Evolutionary conservation across 1,140 invertebrate genomes (phyloP), one percentile per base, ranked within the genome.

Genomic region (Tyrophagus putrescentiae): DNA sequence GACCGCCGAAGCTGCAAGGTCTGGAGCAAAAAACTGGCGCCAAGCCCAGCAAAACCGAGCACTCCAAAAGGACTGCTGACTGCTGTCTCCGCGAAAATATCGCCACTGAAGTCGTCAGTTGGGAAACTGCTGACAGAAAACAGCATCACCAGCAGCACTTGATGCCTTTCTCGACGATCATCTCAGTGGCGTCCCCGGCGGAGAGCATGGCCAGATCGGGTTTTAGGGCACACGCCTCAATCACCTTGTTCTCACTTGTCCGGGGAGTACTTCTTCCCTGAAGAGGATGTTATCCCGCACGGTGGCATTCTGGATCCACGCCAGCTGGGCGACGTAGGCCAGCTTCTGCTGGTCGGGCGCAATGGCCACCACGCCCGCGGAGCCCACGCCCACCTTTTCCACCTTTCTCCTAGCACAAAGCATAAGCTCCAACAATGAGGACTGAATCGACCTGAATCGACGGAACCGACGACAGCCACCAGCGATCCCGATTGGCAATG

Each of bases 371-470:
- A 29, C 28, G 29, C 73, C 72, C 27, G 18, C 31, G 32, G n/a
- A 23, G n/a, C n/a, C n/a, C n/a, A n/a, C n/a, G n/a, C n/a, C n/a
- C 11, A 53, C 28, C 53, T 59, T 65, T 56, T 67, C 57, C 69
- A 75, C n/a, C n/a, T 71, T 57, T 76, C 72, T 42, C 77, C 76
- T 11, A 79, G 65, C 4, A 78, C 64, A 11, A 76, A 74, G 11
- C 68, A 68, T n/a, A n/a, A n/a, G n/a, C n/a, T n/a, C n/a, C 2
- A 79, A 48, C 4, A 78, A 63, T 18, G 72, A 74, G 1, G 69
- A 70, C 63, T 78, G n/a, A n/a, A n/a, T n/a, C n/a, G 78, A 2
- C 77, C 77, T 27, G 67, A 61, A 32, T 76, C 77, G 27, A 77
- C 75, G 28, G 67, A 63, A 23, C 77, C 77, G 33, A 78, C 74